phyloP scores from a whole-genome alignment of 2,797 vertebrate species.

The Uromys caudimaculatus region DNA sequence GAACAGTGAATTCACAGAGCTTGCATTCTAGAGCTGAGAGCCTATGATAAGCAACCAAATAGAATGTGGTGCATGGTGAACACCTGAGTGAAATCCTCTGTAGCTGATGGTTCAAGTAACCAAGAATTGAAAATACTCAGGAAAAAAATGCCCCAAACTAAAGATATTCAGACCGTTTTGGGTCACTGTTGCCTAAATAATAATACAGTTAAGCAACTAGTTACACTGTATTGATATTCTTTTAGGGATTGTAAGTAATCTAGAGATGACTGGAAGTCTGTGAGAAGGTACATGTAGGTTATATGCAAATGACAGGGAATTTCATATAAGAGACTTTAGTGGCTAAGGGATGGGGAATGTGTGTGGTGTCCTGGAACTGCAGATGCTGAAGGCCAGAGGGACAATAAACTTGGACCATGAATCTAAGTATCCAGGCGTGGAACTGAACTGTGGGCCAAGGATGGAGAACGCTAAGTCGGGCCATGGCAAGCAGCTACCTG shows the following conservation, averaged over 20 bases:
- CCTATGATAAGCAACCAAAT: not conserved
- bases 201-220: not conserved
- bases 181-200: not conserved
- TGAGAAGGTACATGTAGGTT: not conserved
- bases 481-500: not conserved
- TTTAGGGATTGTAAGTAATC: not conserved
- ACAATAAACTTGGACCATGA: too few species aligned
- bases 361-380: not conserved
- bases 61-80: fast-evolving
- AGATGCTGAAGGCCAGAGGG: not conserved
- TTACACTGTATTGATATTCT: not conserved
- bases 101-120: not conserved
- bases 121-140: not conserved
- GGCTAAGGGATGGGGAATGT: not conserved
- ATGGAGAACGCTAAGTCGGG: not conserved
- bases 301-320: not conserved
- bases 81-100: too few species aligned
- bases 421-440: fast-evolving
- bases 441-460: not conserved
- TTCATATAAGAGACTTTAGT: not conserved
- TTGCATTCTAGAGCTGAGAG: not conserved
- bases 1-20: not conserved
- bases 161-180: not conserved
- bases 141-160: not conserved
- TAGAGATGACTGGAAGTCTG: not conserved